Evolutionary conservation across 2,797 vertebrate genomes (phyloP).

Genomic region (Sciaenops ocellatus): DNA sequence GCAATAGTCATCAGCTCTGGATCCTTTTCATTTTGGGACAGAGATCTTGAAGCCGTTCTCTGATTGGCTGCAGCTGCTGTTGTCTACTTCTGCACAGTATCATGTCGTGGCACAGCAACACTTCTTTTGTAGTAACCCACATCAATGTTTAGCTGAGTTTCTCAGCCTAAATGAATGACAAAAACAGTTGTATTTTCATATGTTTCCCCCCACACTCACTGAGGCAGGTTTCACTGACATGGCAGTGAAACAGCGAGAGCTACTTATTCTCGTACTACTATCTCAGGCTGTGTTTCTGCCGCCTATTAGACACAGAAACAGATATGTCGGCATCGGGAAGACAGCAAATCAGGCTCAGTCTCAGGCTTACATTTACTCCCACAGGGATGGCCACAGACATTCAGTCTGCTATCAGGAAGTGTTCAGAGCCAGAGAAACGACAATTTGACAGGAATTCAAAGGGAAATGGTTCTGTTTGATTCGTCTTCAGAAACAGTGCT

Average conservation of each 20-base stretch:
- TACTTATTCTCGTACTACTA: neutral
- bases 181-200: no score
- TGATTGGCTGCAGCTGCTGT: no score
- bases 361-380: neutral
- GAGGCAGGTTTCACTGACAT: neutral
- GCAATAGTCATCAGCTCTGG: no score
- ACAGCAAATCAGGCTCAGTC: slow-evolving; percentile 1
- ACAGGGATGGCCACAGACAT: neutral
- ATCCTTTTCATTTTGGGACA: no score
- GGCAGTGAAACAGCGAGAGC: neutral
- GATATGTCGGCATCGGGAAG: neutral
- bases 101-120: no score
- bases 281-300: slow-evolving; percentile 13
- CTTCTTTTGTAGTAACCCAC: no score
- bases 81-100: no score
- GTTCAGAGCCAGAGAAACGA: neutral
- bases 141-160: no score
- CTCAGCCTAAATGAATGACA: neutral
- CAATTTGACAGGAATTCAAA: neutral
- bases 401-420: neutral
- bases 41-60: no score
- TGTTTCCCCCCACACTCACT: neutral
- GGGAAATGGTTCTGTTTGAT: neutral
- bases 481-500: neutral
- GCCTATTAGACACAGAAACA: slow-evolving; percentile 1